phyloP scores from a whole-genome alignment of 64 coral and sea anemone genomes.

The Montipora capricornis region DNA sequence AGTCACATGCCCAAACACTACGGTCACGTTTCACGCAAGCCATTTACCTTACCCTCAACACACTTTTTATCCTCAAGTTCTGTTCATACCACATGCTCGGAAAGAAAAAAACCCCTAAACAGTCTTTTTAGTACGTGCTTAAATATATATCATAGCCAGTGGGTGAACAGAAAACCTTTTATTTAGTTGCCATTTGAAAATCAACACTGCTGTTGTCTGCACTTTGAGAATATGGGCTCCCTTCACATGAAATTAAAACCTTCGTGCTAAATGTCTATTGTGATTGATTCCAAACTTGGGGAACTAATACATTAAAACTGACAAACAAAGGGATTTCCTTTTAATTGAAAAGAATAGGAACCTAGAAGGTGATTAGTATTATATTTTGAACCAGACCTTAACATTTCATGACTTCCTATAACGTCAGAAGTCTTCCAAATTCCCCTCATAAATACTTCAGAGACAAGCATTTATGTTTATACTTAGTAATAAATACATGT shows the following conservation, averaged over 20 bases:
- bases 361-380: conserved; percentile 27
- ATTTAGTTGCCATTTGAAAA: background rate
- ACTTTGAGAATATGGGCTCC: background rate
- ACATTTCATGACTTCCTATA: conserved; percentile 19
- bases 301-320: conserved; percentile 17
- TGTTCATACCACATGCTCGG: background rate
- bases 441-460: conserved; percentile 5
- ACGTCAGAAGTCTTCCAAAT: background rate
- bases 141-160: background rate
- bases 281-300: conserved; percentile 21
- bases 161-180: background rate
- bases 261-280: background rate
- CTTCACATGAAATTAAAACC: background rate
- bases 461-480: conserved; percentile 15
- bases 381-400: conserved; percentile 9
- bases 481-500: conserved; percentile 7
- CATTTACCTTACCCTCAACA: background rate
- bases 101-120: background rate
- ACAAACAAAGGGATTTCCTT: conserved; percentile 23
- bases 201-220: background rate
- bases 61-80: background rate
- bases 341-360: conserved; percentile 19
- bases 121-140: background rate
- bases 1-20: background rate
- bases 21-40: background rate